A percentile compares a stretch with the other conserved stretches of the same genome.
Evolutionary conservation across 2,888 invertebrate species (phyloP).

Genomic region (Luperina nickerlii): DNA sequence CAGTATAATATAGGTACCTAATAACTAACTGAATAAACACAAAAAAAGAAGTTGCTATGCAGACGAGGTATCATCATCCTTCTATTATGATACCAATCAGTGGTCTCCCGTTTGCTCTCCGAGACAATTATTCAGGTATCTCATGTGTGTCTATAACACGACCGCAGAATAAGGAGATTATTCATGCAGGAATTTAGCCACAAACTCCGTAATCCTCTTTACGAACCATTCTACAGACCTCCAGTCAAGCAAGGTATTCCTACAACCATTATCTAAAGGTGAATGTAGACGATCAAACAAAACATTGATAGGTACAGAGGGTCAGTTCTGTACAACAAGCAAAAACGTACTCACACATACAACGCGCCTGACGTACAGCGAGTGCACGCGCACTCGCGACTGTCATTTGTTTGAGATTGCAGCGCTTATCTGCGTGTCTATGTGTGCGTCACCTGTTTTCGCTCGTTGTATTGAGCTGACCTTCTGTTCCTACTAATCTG

Average conservation of each 20-base stretch:
- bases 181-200: conserved; percentile 45
- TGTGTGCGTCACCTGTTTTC: neutral
- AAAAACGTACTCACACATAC: neutral
- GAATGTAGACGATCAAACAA: neutral
- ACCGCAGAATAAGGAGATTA: conserved; percentile 39
- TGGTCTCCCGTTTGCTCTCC: neutral
- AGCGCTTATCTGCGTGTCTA: no score
- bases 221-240: conserved; percentile 19
- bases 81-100: neutral
- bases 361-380: neutral
- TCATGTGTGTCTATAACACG: neutral
- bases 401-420: neutral
- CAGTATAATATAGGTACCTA: neutral
- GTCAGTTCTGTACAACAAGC: neutral
- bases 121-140: conserved; percentile 6
- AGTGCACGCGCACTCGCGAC: neutral
- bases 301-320: neutral
- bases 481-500: conserved; percentile 11
- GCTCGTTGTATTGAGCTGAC: neutral
- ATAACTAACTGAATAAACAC: neutral
- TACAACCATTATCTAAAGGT: conserved; percentile 42
- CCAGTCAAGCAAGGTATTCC: conserved; percentile 25
- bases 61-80: neutral
- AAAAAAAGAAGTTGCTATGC: neutral
- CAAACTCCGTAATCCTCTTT: conserved; percentile 45